A percentile compares a stretch with the other conserved stretches of the same genome.
Conservation (phyloP, 2,113 vertebrate genomes). For the Macaca mulatta region DNA sequence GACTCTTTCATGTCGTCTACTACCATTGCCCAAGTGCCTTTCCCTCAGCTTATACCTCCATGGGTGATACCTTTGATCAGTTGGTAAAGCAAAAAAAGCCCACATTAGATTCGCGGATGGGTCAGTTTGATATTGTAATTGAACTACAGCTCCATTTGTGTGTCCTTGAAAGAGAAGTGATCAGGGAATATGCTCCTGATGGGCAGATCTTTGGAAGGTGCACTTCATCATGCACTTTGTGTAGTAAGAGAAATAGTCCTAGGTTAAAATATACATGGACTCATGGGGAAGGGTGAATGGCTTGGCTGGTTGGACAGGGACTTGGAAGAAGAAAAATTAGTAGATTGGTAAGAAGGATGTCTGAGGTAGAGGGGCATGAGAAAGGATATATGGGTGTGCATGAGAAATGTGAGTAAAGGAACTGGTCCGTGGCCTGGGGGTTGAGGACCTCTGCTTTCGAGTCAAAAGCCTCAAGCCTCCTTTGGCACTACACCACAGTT, state of each 20-base stretch:
- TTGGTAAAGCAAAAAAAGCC: not conserved
- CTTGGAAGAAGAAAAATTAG: not conserved
- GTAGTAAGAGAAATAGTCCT: not conserved
- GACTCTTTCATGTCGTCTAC: no score
- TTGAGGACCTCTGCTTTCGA: no score
- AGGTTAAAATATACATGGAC: not conserved
- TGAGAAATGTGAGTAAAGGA: not conserved
- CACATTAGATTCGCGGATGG: not conserved
- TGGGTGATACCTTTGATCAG: not conserved
- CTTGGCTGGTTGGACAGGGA: not conserved
- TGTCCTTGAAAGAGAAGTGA: not conserved
- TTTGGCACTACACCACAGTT: not conserved
- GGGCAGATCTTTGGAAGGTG: not conserved
- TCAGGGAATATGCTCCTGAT: not conserved
- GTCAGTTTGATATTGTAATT: not conserved
- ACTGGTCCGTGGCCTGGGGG: no score
- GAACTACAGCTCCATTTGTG: not conserved
- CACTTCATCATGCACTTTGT: not conserved
- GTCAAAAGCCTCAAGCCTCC: not conserved
- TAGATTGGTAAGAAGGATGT: not conserved
- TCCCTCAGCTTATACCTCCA: no score
- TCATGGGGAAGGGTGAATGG: not conserved
- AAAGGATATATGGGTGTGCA: not conserved
- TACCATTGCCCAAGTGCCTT: no score
- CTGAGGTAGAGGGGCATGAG: not conserved